phyloP scores from a whole-genome alignment of 2,797 vertebrate genomes.

The Tachyglossus aculeatus region DNA sequence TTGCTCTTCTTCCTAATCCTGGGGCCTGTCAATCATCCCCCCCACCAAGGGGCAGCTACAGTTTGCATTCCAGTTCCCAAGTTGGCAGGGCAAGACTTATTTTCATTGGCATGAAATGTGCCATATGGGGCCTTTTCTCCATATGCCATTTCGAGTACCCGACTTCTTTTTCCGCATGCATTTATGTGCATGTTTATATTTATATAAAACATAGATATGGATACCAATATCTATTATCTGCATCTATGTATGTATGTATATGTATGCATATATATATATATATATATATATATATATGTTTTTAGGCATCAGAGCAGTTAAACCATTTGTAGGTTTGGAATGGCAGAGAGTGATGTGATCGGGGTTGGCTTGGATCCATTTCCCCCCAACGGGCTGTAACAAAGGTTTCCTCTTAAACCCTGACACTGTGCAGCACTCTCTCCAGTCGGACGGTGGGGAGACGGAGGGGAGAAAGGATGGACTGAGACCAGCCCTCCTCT shows the following conservation, averaged over 20 bases:
- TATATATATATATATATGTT: no score
- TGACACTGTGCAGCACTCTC: slow-evolving; percentile 64
- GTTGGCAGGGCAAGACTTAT: slow-evolving; percentile 35
- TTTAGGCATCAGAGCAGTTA: slow-evolving; percentile 46
- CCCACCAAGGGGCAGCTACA: slow-evolving; percentile 46
- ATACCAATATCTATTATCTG: no score
- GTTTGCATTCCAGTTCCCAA: slow-evolving; percentile 45
- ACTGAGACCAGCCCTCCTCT: slow-evolving; percentile 51
- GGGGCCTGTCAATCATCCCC: slow-evolving; percentile 41
- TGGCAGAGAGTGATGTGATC: slow-evolving; percentile 55
- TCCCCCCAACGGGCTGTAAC: slow-evolving; percentile 55
- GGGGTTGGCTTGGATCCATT: slow-evolving; percentile 56
- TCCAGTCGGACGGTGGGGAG: slow-evolving; percentile 51
- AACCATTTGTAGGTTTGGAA: slow-evolving; percentile 49
- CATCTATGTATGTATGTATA: no score
- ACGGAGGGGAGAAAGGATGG: no score
- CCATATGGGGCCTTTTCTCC: slow-evolving; percentile 14
- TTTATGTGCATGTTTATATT: no score
- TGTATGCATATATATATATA: no score
- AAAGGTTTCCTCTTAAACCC: slow-evolving; percentile 66
- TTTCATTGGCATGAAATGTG: slow-evolving; percentile 39
- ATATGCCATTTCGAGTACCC: slow-evolving; percentile 35
- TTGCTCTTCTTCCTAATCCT: no score
- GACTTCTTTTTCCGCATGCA: no score
- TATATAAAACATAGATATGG: no score